Percentiles rank a stretch among this genome's conserved stretches.
Evolutionary conservation across 2,113 vertebrate genomes (phyloP).

Genomic region (Spilogale gracilis): DNA sequence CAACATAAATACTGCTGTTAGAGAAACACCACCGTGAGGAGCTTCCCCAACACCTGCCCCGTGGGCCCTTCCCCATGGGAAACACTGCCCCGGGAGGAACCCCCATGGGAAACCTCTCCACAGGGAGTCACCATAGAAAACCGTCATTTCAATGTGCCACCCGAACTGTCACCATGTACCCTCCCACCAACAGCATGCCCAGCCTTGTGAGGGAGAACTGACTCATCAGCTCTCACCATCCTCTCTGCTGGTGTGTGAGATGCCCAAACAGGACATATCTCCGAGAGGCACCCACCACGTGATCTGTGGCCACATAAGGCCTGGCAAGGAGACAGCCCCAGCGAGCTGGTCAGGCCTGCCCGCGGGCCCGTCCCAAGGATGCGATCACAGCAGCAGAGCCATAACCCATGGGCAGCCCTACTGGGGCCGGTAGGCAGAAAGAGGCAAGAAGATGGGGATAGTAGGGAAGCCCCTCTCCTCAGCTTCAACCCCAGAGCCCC

Average conservation of each 20-base stretch:
- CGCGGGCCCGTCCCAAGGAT: rapidly evolving
- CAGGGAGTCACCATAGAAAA: rapidly evolving
- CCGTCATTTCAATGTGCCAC: neutral
- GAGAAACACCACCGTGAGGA: neutral
- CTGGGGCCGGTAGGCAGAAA: neutral
- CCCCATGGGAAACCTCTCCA: neutral
- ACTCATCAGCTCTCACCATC: neutral
- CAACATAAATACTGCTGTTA: neutral
- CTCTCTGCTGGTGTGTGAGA: neutral
- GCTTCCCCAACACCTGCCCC: neutral
- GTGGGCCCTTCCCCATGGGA: neutral
- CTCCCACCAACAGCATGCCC: neutral
- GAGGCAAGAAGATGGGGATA: neutral
- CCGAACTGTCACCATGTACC: neutral
- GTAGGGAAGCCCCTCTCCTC: neutral
- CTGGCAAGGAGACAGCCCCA: neutral
- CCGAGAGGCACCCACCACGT: neutral
- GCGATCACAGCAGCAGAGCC: neutral
- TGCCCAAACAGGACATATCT: neutral
- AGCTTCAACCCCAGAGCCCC: neutral
- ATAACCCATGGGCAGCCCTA: neutral
- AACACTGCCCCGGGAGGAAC: neutral
- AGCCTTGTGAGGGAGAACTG: neutral
- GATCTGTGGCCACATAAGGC: neutral
- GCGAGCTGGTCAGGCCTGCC: neutral